These are phyloP conservation scores for Isoperla grammatica DNA, from an alignment of 2,888 invertebrate species.

Conservation along the genomic window DNA sequence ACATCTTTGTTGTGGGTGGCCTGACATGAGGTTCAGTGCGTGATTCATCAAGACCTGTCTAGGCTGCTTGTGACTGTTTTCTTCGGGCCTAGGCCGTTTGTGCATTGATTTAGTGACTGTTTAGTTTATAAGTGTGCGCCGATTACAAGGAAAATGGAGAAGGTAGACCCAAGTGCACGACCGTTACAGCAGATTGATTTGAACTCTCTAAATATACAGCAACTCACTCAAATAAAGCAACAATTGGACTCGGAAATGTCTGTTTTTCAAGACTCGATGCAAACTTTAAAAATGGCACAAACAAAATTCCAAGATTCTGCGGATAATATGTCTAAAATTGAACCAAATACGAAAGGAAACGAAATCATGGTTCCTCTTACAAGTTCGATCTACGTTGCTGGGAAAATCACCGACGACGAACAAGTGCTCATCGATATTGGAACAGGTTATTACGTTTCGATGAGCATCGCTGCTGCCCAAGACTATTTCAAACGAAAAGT, in stretches of 20 bases:
- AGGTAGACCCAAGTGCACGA: neutral
- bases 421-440: conserved; percentile 93
- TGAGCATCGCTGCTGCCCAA: conserved; percentile 75
- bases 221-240: conserved; percentile 76
- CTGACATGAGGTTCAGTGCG: too few relatives aligned
- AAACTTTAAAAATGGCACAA: conserved; percentile 85
- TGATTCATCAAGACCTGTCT: neutral
- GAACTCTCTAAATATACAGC: conserved; percentile 70
- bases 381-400: conserved; percentile 97
- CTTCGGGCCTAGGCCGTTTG: neutral
- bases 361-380: conserved; percentile 90
- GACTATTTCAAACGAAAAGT: conserved; percentile 91
- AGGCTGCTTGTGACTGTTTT: neutral
- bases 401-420: conserved; percentile 74
- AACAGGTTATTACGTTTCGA: conserved; percentile 94
- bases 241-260: conserved; percentile 76
- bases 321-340: conserved; percentile 75
- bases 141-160: neutral
- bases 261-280: conserved; percentile 84
- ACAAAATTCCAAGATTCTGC: conserved; percentile 84
- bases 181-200: conserved; percentile 67
- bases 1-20: too few relatives aligned
- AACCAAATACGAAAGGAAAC: conserved; percentile 69
- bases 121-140: neutral
- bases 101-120: neutral